phyloP scores from a whole-genome alignment of 2,113 vertebrate genomes.

The Trematomus loennbergii region DNA sequence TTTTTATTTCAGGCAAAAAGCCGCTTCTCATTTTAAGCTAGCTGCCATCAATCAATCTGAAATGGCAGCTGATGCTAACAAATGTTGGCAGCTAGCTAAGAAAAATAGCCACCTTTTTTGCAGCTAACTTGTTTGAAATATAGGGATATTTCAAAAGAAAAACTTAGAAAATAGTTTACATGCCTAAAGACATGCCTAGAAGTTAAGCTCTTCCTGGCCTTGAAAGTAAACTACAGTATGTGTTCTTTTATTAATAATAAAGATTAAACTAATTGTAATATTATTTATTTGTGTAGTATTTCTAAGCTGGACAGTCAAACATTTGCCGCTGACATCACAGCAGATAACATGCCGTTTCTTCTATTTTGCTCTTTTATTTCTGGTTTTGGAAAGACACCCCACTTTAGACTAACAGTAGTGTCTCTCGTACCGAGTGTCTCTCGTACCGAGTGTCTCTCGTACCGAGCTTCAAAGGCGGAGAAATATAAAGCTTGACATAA shows the following conservation, averaged over 20 bases:
- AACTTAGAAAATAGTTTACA: too few species aligned
- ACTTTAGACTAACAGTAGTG: not conserved
- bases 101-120: not conserved
- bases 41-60: too few species aligned
- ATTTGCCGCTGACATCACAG: not conserved
- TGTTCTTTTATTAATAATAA: not conserved
- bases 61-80: not conserved
- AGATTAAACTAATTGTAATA: not conserved
- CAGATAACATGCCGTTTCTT: not conserved
- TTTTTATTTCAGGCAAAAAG: not conserved
- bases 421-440: not conserved
- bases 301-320: not conserved
- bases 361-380: not conserved
- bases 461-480: not conserved
- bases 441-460: too few species aligned
- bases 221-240: not conserved
- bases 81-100: not conserved
- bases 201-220: not conserved
- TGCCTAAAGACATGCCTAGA: too few species aligned
- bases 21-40: not conserved
- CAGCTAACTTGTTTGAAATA: not conserved
- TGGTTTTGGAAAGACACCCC: not conserved
- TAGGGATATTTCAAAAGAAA: too few species aligned
- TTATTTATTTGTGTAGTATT: not conserved
- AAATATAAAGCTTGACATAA: conserved; percentile 4